Evolutionary conservation across 2,797 vertebrate species (phyloP), one percentile per base, ranked within the genome.

Genomic region (Pseudomugil gertrudae): DNA sequence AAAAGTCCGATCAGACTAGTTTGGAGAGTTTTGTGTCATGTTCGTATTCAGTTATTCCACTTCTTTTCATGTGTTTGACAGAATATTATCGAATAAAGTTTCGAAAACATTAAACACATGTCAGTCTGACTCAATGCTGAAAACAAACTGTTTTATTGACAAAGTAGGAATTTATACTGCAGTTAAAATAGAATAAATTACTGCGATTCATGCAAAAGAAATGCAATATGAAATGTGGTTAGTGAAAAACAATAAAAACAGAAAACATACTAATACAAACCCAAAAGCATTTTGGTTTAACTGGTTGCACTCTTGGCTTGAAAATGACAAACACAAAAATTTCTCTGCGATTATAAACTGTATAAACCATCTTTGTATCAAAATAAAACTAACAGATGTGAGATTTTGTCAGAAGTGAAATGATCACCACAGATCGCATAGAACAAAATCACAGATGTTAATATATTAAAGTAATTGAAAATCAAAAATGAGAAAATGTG

Each of bases 71-170:
- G 54, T 33, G 48, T 80, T 81, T 74, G 72, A 64, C 51, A 61
- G 54, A 66, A 43, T 45, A 59, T 77, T 79, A 76, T 47, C 74
- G 70, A 90, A 87, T 86, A 84, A 87, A 87, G 29, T 47, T 55
- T 45, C 38, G 5, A 4, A 84, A 69, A 53, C 35, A 63, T 35
- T 1, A 32, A 84, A 66, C 45, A 15, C 10, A n/a, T 59, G 27
- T 60, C n/a, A n/a, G n/a, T n/a, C n/a, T n/a, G n/a, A n/a, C n/a
- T n/a, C n/a, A n/a, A n/a, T n/a, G n/a, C n/a, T n/a, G n/a, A n/a
- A n/a, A n/a, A n/a, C n/a, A n/a, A 65, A 33, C 40, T 14, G 19
- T 11, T 24, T 1, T 26, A 21, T 40, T 29, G 40, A 29, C 27
- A 19, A 63, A 54, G 35, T 23, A 38, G 5, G 19, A 11, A 7